Percentiles rank a stretch among this genome's conserved stretches.
phyloP scores from a whole-genome alignment of 1,140 invertebrate species.

The Cotesia glomerata region DNA sequence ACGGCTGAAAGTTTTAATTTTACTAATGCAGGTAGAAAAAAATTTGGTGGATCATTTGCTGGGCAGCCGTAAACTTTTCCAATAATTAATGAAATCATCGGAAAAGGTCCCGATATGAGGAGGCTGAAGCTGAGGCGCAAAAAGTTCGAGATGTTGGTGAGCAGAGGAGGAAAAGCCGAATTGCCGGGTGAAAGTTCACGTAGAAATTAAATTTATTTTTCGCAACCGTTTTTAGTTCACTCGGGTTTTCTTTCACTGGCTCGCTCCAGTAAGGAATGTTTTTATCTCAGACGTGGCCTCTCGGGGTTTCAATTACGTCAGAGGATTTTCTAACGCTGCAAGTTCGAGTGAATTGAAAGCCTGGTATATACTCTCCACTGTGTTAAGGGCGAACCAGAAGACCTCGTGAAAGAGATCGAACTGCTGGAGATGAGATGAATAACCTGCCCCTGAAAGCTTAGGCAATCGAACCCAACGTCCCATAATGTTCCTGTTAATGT shows the following conservation, averaged over 20 bases:
- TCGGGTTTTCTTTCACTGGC: constrained; percentile 16
- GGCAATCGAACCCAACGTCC: no score
- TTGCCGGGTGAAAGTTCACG: constrained; percentile 22
- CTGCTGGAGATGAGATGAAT: background rate
- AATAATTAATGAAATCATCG: constrained; percentile 39
- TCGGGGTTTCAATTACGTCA: constrained; percentile 33
- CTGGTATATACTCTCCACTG: no score
- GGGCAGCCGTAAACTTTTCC: constrained; percentile 26
- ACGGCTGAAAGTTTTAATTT: background rate
- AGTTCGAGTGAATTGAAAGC: constrained; percentile 1
- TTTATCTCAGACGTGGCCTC: constrained; percentile 17
- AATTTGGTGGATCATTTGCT: constrained; percentile 3
- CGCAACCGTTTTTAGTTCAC: constrained; percentile 19
- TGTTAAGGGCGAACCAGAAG: background rate
- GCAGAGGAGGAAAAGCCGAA: constrained; percentile 20
- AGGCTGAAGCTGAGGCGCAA: background rate
- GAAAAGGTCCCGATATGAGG: background rate
- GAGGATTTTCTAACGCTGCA: constrained; percentile 24
- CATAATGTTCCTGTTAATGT: no score
- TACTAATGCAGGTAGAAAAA: background rate
- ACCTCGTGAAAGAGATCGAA: no score
- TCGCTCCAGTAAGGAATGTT: constrained; percentile 22
- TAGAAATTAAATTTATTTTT: constrained; percentile 34
- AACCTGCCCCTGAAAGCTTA: background rate
- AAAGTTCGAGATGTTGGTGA: constrained; percentile 10